Base-by-base conservation (phyloP, 2,113 vertebrate species). In the Procavia capensis region DNA sequence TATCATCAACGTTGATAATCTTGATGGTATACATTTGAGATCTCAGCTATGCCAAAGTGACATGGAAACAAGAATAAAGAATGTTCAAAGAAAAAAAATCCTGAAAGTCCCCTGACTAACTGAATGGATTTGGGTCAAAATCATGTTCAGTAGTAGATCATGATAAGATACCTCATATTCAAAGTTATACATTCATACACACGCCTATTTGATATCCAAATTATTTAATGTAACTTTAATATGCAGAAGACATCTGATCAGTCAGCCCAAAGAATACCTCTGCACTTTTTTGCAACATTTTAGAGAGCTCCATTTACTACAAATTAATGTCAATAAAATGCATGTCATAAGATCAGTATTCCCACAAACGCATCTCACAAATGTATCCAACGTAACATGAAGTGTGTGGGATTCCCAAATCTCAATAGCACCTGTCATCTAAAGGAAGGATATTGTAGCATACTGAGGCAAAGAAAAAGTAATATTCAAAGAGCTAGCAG, bases 221-320 rank as follows among this genome's bases (percentile, higher is more conserved):
- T 70, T 83, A 87, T 80, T 82, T 91, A 61, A 82, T 50, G 34
- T 43, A 72, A 6, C 27, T 83, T 85, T 94, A 85, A 85, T 63
- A 80, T n/a, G 70, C 29, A 91, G 89, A 85, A 34, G 41, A 29
- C 27, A 63, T 19, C 6, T 16, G 82, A 36, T 70, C 27, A 66
- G 11, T 80, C 54, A 72, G 29, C 27, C 20, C 41, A 84, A 45
- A 70, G 43, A 92, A 9, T 24, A n/a, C 22, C 19, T 79, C 17
- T 84, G 31, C 68, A 19, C 9, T 47, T 93, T 64, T 78, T 27
- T 43, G n/a, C 50, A 86, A 10, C 7, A 82, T 91, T 66, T 82
- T 57, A 39, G 50, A 63, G 47, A 68, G 43, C 2, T 66, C 6
- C 85, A 0, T 78, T n/a, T 86, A 64, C 25, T 72, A 6, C 43